Percentiles rank a stretch among this genome's conserved stretches.
These are phyloP conservation scores for Pseudomyrmex gracilis DNA, from an alignment of 1,140 invertebrate species.

Conservation along the genomic window DNA sequence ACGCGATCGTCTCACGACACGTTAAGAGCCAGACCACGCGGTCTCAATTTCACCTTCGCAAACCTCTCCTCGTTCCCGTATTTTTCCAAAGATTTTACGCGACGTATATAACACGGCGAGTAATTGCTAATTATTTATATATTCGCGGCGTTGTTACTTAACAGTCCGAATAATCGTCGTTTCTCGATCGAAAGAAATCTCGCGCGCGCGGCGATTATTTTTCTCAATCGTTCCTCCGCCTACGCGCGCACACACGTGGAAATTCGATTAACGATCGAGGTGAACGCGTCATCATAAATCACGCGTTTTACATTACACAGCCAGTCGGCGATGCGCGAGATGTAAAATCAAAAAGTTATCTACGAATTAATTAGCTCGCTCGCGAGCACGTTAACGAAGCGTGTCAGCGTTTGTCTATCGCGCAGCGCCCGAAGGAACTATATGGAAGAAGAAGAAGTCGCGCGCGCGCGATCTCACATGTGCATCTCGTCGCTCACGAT, in stretches of 20 bases:
- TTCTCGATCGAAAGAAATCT: constrained; percentile 14
- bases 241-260: constrained; percentile 21
- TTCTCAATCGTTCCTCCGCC: not conserved
- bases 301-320: constrained; percentile 7
- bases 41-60: too few relatives aligned
- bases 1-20: too few relatives aligned
- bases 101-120: too few relatives aligned
- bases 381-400: constrained; percentile 77
- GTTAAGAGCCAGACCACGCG: too few relatives aligned
- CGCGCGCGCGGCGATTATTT: constrained; percentile 12
- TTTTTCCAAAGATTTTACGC: too few relatives aligned
- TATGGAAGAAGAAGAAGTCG: constrained; percentile 38
- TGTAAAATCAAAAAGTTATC: constrained; percentile 70
- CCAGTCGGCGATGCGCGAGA: constrained; percentile 7
- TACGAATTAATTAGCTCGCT: constrained; percentile 79
- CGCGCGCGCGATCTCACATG: constrained; percentile 23
- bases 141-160: constrained; percentile 38
- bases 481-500: constrained; percentile 46
- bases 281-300: constrained; percentile 55
- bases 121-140: constrained; percentile 26
- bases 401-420: constrained; percentile 80
- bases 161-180: constrained; percentile 37
- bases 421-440: constrained; percentile 12
- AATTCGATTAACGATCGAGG: constrained; percentile 58
- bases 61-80: too few relatives aligned